Evolutionary conservation across 2,797 vertebrate genomes (phyloP).

Genomic region (Danio choprae): DNA sequence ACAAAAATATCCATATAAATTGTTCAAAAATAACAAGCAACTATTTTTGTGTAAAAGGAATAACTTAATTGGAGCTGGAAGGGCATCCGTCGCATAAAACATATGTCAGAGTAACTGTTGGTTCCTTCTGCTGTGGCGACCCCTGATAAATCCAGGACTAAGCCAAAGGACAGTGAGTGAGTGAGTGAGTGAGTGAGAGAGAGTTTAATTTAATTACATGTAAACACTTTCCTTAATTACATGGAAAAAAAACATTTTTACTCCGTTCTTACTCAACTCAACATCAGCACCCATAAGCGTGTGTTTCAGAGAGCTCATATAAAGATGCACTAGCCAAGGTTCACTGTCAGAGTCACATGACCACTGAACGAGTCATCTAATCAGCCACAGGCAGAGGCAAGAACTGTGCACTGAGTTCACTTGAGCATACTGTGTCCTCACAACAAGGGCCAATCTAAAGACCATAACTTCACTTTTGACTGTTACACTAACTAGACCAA

Average conservation of each 20-base stretch:
- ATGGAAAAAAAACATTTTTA: not conserved
- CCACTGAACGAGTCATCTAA: slow-evolving; percentile 5
- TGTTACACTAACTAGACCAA: not conserved
- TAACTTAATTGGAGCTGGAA: too few species aligned
- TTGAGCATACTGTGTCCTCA: slow-evolving; percentile 11
- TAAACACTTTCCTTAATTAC: not conserved
- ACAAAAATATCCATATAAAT: not conserved
- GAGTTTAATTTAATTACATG: not conserved
- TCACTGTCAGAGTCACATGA: slow-evolving; percentile 42
- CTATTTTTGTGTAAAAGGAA: not conserved
- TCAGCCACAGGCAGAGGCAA: not conserved
- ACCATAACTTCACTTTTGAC: not conserved
- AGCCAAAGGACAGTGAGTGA: too few species aligned
- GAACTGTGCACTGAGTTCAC: slow-evolving; percentile 10
- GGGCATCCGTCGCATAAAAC: too few species aligned
- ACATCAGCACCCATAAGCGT: not conserved
- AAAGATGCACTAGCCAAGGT: slow-evolving; percentile 23
- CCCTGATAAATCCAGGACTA: too few species aligned
- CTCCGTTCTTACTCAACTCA: not conserved
- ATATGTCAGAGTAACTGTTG: too few species aligned
- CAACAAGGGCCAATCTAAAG: not conserved
- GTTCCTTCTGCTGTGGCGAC: too few species aligned
- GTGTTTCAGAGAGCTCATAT: slow-evolving; percentile 1
- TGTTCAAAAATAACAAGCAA: not conserved
- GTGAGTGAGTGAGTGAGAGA: too few species aligned